Evolutionary conservation across 1,140 invertebrate genomes (phyloP).

Genomic region (Dolichoris vasculosae): DNA sequence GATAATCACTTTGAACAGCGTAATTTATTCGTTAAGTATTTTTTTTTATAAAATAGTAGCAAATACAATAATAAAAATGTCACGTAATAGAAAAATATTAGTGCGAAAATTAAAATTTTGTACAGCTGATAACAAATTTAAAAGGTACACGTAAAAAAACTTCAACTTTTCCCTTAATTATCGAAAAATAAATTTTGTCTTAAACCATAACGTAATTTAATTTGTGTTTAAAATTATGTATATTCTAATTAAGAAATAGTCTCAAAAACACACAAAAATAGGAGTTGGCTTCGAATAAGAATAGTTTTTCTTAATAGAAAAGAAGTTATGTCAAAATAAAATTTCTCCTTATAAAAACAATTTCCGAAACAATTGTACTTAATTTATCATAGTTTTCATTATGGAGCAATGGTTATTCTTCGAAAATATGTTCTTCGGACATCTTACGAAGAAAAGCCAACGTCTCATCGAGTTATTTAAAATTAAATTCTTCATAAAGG

Average conservation of each 20-base stretch:
- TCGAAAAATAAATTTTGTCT: not conserved
- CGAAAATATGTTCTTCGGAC: not conserved
- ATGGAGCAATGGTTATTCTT: not conserved
- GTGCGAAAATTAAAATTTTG: not conserved
- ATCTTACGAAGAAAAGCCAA: not conserved
- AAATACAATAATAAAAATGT: not conserved
- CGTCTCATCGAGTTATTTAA: too few species aligned
- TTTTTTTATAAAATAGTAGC: not conserved
- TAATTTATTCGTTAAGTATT: not conserved
- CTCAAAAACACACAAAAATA: not conserved
- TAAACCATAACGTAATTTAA: not conserved
- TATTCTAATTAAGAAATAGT: not conserved
- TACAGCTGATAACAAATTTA: not conserved
- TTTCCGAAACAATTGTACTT: not conserved
- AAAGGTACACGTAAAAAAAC: not conserved
- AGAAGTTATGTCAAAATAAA: not conserved
- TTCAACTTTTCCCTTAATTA: not conserved
- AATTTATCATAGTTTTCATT: not conserved
- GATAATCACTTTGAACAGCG: not conserved
- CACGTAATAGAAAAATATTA: constrained; percentile 14
- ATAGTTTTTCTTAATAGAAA: not conserved
- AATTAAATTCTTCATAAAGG: too few species aligned
- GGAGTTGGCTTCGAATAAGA: not conserved
- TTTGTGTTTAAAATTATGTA: not conserved
- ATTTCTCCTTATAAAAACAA: not conserved